A percentile compares a stretch with the other conserved stretches of the same genome.
These are phyloP conservation scores for Alosa sapidissima DNA, from an alignment of 2,797 vertebrate genomes.

Conservation along the genomic window DNA sequence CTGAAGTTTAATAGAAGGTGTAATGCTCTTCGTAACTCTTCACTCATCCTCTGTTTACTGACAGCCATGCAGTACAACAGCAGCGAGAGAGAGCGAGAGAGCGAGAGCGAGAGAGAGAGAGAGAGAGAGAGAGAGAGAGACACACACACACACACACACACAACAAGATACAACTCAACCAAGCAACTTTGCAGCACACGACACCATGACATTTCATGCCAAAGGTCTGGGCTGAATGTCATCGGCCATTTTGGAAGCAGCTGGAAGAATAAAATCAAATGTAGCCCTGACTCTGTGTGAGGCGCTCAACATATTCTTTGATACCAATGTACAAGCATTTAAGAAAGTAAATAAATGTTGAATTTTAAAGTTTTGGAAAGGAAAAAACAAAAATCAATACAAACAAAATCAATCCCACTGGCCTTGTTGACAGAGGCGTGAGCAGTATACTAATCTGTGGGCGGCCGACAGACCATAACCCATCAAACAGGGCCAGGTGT, in stretches of 20 bases:
- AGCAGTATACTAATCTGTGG: slow-evolving; percentile 2
- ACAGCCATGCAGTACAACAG: slow-evolving; percentile 43
- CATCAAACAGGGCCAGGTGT: neutral
- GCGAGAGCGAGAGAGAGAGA: too few relatives aligned
- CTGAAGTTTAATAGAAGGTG: slow-evolving; percentile 71
- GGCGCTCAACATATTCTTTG: neutral
- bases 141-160: too few relatives aligned
- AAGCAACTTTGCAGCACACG: neutral
- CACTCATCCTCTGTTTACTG: slow-evolving; percentile 58
- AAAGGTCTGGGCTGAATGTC: neutral
- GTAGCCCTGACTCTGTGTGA: neutral
- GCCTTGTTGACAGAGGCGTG: neutral
- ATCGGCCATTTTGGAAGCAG: neutral
- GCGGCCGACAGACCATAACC: neutral
- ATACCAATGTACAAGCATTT: neutral
- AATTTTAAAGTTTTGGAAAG: neutral
- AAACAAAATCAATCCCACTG: neutral
- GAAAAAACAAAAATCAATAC: neutral
- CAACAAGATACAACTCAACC: neutral
- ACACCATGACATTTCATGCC: neutral
- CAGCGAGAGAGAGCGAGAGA: too few relatives aligned
- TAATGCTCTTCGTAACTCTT: slow-evolving; percentile 58
- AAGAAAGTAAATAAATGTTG: neutral
- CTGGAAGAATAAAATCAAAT: too few relatives aligned
- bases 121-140: too few relatives aligned